Percentiles rank a stretch among this genome's conserved stretches.
Conservation (phyloP, 2,113 vertebrate species). For the Entelurus aequoreus region DNA sequence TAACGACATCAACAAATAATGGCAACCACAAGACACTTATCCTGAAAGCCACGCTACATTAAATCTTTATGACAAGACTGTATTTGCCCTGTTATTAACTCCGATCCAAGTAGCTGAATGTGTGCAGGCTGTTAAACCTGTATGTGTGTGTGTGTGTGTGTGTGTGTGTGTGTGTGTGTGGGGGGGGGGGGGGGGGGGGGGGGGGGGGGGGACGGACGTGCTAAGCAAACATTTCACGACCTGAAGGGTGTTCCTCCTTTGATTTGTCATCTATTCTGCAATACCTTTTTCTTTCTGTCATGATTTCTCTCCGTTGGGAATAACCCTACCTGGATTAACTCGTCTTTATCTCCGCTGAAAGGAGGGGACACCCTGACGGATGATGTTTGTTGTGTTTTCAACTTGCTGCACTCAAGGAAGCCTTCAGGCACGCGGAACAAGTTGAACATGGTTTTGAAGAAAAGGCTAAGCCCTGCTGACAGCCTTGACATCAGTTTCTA, state of each 20-base stretch:
- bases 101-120: conserved; percentile 45
- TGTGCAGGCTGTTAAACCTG: conserved; percentile 49
- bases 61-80: conserved; percentile 51
- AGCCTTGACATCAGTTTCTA: conserved; percentile 27
- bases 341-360: conserved; percentile 82
- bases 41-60: conserved; percentile 19
- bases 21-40: conserved; percentile 32
- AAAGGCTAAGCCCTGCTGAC: conserved; percentile 35
- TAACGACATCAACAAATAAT: conserved; percentile 46
- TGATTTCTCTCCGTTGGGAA: conserved; percentile 70
- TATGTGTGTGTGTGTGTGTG: not conserved
- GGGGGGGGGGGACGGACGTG: no score
- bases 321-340: conserved; percentile 83
- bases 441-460: conserved; percentile 36
- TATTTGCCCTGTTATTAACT: conserved; percentile 64
- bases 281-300: conserved; percentile 18
- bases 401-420: conserved; percentile 64
- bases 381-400: conserved; percentile 56
- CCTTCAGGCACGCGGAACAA: conserved; percentile 65
- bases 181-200: no score
- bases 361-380: conserved; percentile 72
- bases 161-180: no score
- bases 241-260: conserved; percentile 73
- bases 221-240: conserved; percentile 67
- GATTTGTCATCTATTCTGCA: conserved; percentile 64